Evolutionary conservation across 1,140 invertebrate species (phyloP).

Genomic region (Sinonovacula constricta): DNA sequence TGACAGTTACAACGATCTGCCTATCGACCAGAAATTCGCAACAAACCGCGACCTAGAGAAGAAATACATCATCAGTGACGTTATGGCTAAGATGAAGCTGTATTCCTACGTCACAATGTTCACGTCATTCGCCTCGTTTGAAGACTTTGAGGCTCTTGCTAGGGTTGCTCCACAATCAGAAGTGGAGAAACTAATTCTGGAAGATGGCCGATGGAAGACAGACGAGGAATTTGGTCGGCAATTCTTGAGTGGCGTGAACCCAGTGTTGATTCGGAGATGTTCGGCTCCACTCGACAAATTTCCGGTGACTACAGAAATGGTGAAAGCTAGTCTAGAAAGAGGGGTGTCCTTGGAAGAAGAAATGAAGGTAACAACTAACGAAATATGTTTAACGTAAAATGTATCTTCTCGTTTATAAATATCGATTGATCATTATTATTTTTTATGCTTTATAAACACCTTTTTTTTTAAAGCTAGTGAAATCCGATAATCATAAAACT

Average conservation of each 20-base stretch:
- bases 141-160: conserved; percentile 24
- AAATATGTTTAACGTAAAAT: no score
- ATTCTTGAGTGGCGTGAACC: conserved; percentile 30
- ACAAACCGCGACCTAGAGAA: conserved; percentile 33
- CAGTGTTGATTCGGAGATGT: conserved; percentile 30
- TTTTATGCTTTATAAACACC: no score
- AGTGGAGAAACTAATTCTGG: conserved; percentile 17
- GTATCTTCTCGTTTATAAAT: no score
- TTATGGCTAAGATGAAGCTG: conserved; percentile 30
- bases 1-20: conserved; percentile 25
- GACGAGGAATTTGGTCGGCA: conserved; percentile 46
- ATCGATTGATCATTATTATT: no score
- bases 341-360: conserved; percentile 26
- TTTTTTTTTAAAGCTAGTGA: no score
- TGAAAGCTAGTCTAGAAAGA: conserved; percentile 18
- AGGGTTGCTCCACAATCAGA: conserved; percentile 25
- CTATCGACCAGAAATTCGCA: conserved; percentile 21
- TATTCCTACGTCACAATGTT: conserved; percentile 33
- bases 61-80: conserved; percentile 36
- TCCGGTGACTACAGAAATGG: conserved; percentile 50
- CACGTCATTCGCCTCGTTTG: conserved; percentile 33
- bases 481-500: no score
- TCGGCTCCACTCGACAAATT: conserved; percentile 11
- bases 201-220: conserved; percentile 24
- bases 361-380: no score